Conservation (phyloP, 2,888 invertebrate species). For the Masnerella sp. region DNA sequence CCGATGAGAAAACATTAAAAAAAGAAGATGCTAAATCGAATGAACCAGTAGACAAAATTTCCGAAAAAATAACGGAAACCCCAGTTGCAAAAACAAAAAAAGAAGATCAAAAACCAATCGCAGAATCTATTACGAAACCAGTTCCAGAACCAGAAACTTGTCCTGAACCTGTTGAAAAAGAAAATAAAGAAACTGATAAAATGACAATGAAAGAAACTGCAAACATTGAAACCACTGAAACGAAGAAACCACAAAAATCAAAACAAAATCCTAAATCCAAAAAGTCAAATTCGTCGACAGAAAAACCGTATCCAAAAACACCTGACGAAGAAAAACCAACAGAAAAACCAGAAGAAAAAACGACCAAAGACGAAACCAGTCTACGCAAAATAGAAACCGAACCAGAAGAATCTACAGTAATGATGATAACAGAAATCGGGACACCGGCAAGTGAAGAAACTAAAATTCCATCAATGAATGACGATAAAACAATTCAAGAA, state of each 20-base stretch:
- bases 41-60: background rate
- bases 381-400: constrained; percentile 34
- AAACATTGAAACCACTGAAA: too few relatives aligned
- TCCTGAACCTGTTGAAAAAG: too few relatives aligned
- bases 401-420: constrained; percentile 31
- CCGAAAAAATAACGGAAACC: background rate
- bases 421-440: constrained; percentile 51
- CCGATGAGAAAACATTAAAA: constrained; percentile 42
- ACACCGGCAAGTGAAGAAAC: background rate
- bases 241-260: constrained; percentile 14
- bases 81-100: constrained; percentile 31
- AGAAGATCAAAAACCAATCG: constrained; percentile 17
- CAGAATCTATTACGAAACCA: constrained; percentile 6
- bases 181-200: too few relatives aligned
- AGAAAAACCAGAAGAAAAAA: constrained; percentile 38
- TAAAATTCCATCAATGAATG: background rate
- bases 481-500: background rate
- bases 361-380: constrained; percentile 58
- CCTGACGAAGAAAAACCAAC: background rate
- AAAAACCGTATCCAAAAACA: too few relatives aligned
- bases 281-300: background rate
- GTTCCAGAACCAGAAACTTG: too few relatives aligned
- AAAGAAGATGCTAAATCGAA: background rate
- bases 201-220: too few relatives aligned
- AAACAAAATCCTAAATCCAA: background rate